Conservation (phyloP, 2,113 vertebrate genomes). For the Pitta sordida region DNA sequence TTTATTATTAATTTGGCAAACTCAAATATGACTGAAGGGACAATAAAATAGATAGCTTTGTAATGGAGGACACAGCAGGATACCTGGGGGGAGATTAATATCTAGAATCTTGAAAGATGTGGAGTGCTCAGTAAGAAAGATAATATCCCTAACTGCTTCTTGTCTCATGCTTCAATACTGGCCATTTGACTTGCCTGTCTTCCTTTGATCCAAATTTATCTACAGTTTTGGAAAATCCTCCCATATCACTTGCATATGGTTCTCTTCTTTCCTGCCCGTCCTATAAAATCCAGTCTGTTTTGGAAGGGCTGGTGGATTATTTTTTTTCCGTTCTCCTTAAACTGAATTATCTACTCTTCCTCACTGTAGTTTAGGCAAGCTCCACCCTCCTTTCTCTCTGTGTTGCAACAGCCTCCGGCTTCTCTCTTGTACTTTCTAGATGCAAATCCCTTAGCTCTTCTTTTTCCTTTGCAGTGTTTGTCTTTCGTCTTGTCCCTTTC, state of each 20-base stretch:
- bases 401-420: background rate
- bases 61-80: background rate
- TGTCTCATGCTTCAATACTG: background rate
- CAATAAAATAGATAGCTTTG: background rate
- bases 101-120: background rate
- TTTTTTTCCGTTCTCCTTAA: background rate
- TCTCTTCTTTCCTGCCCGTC: background rate
- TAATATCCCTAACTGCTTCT: background rate
- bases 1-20: slow-evolving; percentile 20
- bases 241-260: background rate
- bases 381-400: background rate
- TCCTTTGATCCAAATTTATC: background rate
- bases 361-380: background rate
- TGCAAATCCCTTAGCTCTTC: background rate
- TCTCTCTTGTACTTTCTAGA: background rate
- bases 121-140: background rate
- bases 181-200: background rate
- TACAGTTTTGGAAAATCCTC: background rate
- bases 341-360: background rate
- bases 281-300: background rate
- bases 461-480: background rate
- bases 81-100: background rate
- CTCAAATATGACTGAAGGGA: background rate
- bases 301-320: background rate
- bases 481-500: background rate